Evolutionary conservation across 2,797 vertebrate species (phyloP).

Genomic region (Pseudomugil tenellus): DNA sequence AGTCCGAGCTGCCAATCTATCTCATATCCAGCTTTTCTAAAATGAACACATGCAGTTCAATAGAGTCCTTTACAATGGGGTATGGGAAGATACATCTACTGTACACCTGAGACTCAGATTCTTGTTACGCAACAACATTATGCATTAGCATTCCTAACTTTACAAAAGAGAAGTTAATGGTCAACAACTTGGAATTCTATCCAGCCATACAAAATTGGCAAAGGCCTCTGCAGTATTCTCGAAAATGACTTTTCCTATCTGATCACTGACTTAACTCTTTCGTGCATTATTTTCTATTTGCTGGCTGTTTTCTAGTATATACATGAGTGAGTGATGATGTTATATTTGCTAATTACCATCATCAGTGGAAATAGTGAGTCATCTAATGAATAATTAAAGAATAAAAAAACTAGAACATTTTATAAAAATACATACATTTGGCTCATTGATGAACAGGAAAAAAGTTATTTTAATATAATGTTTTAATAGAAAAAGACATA

Average conservation of each 20-base stretch:
- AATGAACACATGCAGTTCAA: conserved; percentile 24
- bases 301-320: no score
- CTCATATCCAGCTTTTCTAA: conserved; percentile 37
- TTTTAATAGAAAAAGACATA: no score
- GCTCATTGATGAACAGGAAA: no score
- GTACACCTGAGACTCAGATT: conserved; percentile 36
- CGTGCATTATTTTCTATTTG: no score
- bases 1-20: conserved; percentile 36
- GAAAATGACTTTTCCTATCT: conserved; percentile 56
- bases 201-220: conserved; percentile 32
- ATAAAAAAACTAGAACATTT: no score
- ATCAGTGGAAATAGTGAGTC: no score
- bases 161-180: conserved; percentile 35
- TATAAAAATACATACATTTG: no score
- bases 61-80: conserved; percentile 17
- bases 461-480: no score
- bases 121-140: conserved; percentile 14
- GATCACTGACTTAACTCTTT: conserved; percentile 39
- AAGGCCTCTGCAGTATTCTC: conserved; percentile 34
- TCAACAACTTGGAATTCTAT: conserved; percentile 36
- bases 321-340: no score
- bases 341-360: no score
- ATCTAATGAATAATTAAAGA: no score
- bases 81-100: conserved; percentile 37
- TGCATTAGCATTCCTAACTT: conserved; percentile 34